Evolutionary conservation across 2,797 vertebrate genomes (phyloP).

Genomic region (Thamnophis elegans): DNA sequence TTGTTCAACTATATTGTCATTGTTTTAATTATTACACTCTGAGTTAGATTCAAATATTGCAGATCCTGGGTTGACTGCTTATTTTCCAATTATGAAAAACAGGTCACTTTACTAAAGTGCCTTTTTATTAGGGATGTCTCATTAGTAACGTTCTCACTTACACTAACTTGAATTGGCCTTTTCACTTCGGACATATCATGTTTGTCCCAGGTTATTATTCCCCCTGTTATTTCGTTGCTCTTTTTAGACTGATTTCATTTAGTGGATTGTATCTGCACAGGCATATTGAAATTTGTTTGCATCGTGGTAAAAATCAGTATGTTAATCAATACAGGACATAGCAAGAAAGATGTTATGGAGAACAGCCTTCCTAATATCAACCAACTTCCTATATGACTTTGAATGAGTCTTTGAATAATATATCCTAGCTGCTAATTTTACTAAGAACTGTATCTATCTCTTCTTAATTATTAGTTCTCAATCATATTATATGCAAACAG

Average conservation of each 20-base stretch:
- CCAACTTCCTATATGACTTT: background rate
- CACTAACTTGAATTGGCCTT: background rate
- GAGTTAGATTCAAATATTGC: background rate
- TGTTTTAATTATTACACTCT: background rate
- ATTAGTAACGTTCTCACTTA: background rate
- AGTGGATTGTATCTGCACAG: background rate
- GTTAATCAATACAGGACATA: background rate
- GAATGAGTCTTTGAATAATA: background rate
- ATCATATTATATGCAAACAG: background rate
- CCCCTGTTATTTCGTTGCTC: background rate
- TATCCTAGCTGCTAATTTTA: background rate
- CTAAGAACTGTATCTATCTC: background rate
- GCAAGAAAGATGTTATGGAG: background rate
- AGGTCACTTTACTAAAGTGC: background rate
- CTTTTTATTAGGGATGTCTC: background rate
- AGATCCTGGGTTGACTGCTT: background rate
- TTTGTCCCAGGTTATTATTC: background rate
- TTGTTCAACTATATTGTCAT: background rate
- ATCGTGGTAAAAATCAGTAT: background rate
- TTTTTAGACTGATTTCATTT: background rate
- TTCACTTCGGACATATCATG: background rate
- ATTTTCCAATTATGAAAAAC: background rate
- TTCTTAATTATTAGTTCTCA: background rate
- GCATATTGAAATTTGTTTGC: background rate
- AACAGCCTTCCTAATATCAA: background rate